Conservation (phyloP, 2,888 invertebrate species). For the Apotomis capreana region DNA sequence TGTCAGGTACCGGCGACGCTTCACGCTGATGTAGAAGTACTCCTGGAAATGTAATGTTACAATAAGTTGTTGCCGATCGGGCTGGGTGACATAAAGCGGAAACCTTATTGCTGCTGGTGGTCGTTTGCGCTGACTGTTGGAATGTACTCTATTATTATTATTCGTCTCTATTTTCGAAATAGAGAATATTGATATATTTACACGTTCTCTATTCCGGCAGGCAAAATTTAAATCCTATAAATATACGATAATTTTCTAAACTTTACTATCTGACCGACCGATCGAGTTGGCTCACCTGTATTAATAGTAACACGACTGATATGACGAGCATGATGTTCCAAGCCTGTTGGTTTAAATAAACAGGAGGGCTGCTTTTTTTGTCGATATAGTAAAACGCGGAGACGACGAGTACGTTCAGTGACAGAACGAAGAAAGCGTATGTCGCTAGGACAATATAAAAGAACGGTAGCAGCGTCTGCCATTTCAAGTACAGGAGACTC, state of each 20-base stretch:
- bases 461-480: constrained; percentile 57
- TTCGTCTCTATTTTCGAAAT: too few relatives aligned
- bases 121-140: too few relatives aligned
- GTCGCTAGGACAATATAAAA: constrained; percentile 56
- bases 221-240: too few relatives aligned
- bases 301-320: background rate
- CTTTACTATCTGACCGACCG: too few relatives aligned
- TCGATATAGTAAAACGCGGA: constrained; percentile 13
- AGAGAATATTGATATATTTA: too few relatives aligned
- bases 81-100: too few relatives aligned
- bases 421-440: constrained; percentile 57
- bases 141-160: too few relatives aligned
- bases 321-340: background rate
- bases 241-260: too few relatives aligned
- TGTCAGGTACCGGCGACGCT: background rate
- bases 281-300: background rate
- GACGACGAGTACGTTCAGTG: constrained; percentile 38
- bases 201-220: too few relatives aligned
- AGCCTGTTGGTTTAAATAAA: background rate
- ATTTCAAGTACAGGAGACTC: constrained; percentile 63
- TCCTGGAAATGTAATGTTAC: background rate
- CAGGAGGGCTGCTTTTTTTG: background rate
- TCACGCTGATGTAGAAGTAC: constrained; percentile 6
- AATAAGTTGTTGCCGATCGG: too few relatives aligned
- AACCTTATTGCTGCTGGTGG: too few relatives aligned